Evolutionary conservation across 1,140 invertebrate species (phyloP), one percentile per base, ranked within the genome.

Genomic region (Hydropsyche tenuis): DNA sequence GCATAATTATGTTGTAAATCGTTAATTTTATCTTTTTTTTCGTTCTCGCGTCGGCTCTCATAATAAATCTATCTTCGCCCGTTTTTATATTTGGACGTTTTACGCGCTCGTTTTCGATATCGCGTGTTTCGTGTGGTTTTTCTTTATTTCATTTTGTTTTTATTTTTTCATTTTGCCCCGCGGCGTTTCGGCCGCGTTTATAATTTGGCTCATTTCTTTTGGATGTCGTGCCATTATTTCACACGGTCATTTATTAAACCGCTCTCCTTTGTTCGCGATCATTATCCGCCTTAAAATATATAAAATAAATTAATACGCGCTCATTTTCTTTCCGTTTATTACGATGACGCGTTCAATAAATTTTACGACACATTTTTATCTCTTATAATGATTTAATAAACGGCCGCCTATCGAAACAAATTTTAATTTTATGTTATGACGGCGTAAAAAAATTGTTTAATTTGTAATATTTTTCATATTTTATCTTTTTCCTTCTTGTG

Each of bases 1-100:
- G 23, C 63, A 65, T 65, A 65, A 65, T 65, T 65, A 65, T 45
- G 63, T 65, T 65, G 63, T 65, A 65, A 65, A 65, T 65, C 42
- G 63, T 37, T 43, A 22, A 18, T 65, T 65, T 43, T 65, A 16
- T 65, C 12, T 43, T 11, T 2, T 65, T 23, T 16, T 27, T 16
- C 9, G 5, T 37, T 65, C 14, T 43, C 43, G 20, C 12, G 12
- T 43, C 63, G 27, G 23, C 23, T 25, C 56, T 25, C 23, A 20
- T 9, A 60, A 60, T 65, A 65, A 65, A 65, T 65, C 63, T 65
- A 43, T 65, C 63, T 27, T 22, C 20, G 53, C 53, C 20, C 18
- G 18, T 60, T n/a, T 63, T 63, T 63, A 63, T 63, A 27, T 63
- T 63, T 30, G 60, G 14, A 27, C 1, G 14, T 27, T 65, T 43